These are phyloP conservation scores for Mungos mungo DNA, from an alignment of 2,113 vertebrate species.

Conservation along the genomic window DNA sequence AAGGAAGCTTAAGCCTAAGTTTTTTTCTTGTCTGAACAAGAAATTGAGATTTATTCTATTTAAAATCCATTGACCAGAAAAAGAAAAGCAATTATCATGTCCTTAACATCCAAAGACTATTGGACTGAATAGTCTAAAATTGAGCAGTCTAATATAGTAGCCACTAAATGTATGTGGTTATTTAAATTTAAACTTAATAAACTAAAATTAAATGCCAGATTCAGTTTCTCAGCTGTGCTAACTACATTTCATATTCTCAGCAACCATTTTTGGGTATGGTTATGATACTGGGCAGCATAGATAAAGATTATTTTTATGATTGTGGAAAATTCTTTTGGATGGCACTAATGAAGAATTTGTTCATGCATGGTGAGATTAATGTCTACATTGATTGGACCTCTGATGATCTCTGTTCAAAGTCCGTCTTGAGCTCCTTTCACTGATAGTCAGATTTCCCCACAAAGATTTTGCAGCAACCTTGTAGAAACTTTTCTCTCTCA, in stretches of 20 bases:
- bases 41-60: not conserved
- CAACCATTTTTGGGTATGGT: not conserved
- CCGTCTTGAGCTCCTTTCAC: not conserved
- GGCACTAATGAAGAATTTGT: conserved; percentile 4
- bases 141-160: not conserved
- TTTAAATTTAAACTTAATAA: conserved; percentile 23
- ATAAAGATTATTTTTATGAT: not conserved
- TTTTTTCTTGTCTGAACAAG: not conserved
- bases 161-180: not conserved
- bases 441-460: conserved; percentile 4
- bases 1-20: not conserved
- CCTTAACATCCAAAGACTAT: not conserved
- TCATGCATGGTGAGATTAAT: not conserved
- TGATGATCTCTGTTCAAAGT: not conserved
- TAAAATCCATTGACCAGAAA: not conserved
- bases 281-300: not conserved
- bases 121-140: not conserved
- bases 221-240: not conserved
- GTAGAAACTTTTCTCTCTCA: not conserved
- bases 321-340: not conserved
- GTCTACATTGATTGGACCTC: not conserved
- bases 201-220: not conserved
- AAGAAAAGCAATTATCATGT: not conserved
- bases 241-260: not conserved
- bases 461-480: not conserved